Conservation (phyloP, 2,797 vertebrate species). For the Eleutherodactylus coqui region DNA sequence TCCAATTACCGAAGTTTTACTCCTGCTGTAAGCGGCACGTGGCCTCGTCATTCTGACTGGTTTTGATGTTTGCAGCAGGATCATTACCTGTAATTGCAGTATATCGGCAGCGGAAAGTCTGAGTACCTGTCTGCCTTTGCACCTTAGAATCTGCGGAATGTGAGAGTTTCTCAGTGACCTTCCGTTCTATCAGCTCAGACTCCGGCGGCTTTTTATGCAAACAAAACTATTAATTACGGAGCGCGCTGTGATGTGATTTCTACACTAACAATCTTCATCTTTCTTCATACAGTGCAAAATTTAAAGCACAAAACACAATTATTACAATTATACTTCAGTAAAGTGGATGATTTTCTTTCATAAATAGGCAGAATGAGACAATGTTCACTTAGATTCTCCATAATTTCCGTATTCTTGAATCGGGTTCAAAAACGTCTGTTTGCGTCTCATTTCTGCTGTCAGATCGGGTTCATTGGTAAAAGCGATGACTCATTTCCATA, state of each 20-base stretch:
- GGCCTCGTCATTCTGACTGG: too few species aligned
- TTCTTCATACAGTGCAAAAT: neutral
- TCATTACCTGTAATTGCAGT: neutral
- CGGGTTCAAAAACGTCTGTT: neutral
- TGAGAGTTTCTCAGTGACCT: neutral
- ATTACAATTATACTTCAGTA: neutral
- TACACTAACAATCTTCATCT: neutral
- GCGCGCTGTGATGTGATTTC: neutral
- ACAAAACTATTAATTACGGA: neutral
- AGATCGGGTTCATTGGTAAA: neutral
- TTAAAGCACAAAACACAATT: neutral
- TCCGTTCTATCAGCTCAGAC: neutral
- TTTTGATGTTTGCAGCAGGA: neutral
- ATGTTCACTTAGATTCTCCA: neutral
- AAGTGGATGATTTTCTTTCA: neutral
- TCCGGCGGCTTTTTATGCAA: neutral
- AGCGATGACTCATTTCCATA: constrained; percentile 40
- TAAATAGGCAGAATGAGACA: neutral
- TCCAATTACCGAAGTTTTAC: too few species aligned
- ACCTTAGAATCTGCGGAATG: neutral
- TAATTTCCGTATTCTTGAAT: neutral
- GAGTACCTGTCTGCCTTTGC: neutral
- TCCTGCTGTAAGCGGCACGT: too few species aligned
- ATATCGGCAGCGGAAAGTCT: neutral
- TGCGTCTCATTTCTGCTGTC: neutral